Evolutionary conservation across 2,888 invertebrate genomes (phyloP).

Genomic region (Drosophila silvestris): DNA sequence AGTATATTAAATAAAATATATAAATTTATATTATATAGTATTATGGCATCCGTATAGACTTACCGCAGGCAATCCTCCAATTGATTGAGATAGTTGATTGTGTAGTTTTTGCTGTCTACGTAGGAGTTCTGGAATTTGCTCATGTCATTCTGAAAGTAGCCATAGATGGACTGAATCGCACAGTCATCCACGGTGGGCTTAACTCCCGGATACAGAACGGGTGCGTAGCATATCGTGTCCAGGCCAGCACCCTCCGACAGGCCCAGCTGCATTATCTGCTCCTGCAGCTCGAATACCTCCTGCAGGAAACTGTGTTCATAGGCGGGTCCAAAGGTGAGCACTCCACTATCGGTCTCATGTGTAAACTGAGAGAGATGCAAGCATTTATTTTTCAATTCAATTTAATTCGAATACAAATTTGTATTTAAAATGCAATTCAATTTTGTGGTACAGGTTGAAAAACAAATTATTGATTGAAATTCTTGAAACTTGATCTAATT

Average conservation of each 20-base stretch:
- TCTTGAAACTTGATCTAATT: not conserved
- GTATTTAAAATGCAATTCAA: not conserved
- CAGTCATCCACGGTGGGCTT: conserved; percentile 88
- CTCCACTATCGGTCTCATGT: conserved; percentile 84
- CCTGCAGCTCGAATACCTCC: conserved; percentile 90
- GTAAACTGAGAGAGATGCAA: conserved; percentile 67
- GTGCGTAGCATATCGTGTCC: conserved; percentile 93
- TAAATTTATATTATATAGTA: not conserved
- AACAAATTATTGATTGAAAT: not conserved
- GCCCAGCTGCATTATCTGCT: conserved; percentile 88
- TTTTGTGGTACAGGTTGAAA: no score
- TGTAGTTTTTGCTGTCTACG: conserved; percentile 83
- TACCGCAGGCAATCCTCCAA: conserved; percentile 83
- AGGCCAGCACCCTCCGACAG: conserved; percentile 87
- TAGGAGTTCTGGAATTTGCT: conserved; percentile 85
- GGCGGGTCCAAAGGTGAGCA: conserved; percentile 90
- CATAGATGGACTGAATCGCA: conserved; percentile 92
- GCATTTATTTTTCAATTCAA: not conserved
- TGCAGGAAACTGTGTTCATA: conserved; percentile 91
- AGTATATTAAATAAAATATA: not conserved
- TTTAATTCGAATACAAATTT: not conserved
- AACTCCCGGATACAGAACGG: conserved; percentile 89
- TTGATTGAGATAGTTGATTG: conserved; percentile 84
- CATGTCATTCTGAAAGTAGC: conserved; percentile 90
- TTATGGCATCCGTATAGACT: conserved; percentile 1